Evolutionary conservation across 2,888 invertebrate genomes (phyloP).

Genomic region (Calliopum simillimum): DNA sequence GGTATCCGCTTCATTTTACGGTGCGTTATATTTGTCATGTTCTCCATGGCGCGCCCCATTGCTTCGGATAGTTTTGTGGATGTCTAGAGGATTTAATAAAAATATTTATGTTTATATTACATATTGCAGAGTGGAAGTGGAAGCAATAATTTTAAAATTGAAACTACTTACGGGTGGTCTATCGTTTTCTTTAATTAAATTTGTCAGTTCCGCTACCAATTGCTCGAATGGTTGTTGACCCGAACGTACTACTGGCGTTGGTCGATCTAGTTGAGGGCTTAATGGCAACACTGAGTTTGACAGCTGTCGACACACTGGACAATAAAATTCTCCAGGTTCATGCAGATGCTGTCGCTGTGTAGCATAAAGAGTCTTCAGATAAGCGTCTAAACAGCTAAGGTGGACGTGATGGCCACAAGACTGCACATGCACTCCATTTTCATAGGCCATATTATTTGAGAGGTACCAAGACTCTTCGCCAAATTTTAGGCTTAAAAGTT

Average conservation of each 20-base stretch:
- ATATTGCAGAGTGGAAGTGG: no score
- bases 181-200: conserved; percentile 77
- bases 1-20: conserved; percentile 79
- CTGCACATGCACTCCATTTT: conserved; percentile 92
- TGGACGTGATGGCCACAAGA: conserved; percentile 98
- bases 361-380: conserved; percentile 85
- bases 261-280: conserved; percentile 78
- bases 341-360: conserved; percentile 82
- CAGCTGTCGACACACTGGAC: conserved; percentile 93
- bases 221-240: conserved; percentile 66
- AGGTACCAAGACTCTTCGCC: conserved; percentile 84
- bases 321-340: conserved; percentile 90
- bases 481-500: conserved; percentile 81
- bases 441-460: conserved; percentile 85
- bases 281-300: conserved; percentile 91
- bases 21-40: conserved; percentile 90
- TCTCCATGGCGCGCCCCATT: conserved; percentile 93
- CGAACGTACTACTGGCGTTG: conserved; percentile 74
- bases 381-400: conserved; percentile 91
- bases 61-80: conserved; percentile 84
- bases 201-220: conserved; percentile 68
- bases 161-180: conserved; percentile 72
- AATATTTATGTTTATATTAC: conserved; percentile 24
- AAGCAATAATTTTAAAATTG: background rate
- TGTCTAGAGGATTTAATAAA: conserved; percentile 67